Percentiles rank a stretch among this genome's conserved stretches.
These are phyloP conservation scores for Philereme transversata DNA, from an alignment of 2,888 invertebrate genomes.

Conservation along the genomic window DNA sequence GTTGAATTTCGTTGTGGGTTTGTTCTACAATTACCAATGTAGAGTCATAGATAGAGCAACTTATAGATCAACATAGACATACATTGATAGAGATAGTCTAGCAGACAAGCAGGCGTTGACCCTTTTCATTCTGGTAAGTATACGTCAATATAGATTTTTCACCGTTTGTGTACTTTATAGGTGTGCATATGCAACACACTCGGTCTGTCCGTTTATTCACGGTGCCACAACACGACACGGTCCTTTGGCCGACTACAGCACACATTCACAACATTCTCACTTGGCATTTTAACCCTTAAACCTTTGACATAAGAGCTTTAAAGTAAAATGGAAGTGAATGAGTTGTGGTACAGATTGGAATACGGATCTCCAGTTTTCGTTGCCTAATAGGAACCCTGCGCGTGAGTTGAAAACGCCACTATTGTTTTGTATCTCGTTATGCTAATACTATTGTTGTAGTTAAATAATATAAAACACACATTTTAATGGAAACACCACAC, in stretches of 20 bases:
- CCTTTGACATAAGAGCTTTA: conserved; percentile 22
- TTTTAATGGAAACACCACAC: conserved; percentile 57
- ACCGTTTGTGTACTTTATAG: conserved; percentile 60
- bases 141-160: conserved; percentile 40
- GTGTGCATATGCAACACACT: conserved; percentile 62
- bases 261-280: conserved; percentile 10
- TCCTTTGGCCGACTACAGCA: conserved; percentile 47
- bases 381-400: conserved; percentile 66
- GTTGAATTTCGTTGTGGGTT: no score
- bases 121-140: conserved; percentile 12
- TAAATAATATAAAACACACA: conserved; percentile 51
- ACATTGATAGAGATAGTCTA: not conserved
- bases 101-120: conserved; percentile 12
- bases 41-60: not conserved
- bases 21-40: no score
- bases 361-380: conserved; percentile 64
- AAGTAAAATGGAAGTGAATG: conserved; percentile 19
- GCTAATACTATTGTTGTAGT: conserved; percentile 59
- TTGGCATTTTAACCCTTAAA: conserved; percentile 37
- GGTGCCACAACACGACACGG: conserved; percentile 74
- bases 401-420: conserved; percentile 67
- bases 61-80: not conserved
- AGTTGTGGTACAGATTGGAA: conserved; percentile 42
- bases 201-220: conserved; percentile 73
- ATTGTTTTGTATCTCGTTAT: conserved; percentile 64